Conservation (phyloP, 2,888 invertebrate genomes). For the Therioaphis trifolii region DNA sequence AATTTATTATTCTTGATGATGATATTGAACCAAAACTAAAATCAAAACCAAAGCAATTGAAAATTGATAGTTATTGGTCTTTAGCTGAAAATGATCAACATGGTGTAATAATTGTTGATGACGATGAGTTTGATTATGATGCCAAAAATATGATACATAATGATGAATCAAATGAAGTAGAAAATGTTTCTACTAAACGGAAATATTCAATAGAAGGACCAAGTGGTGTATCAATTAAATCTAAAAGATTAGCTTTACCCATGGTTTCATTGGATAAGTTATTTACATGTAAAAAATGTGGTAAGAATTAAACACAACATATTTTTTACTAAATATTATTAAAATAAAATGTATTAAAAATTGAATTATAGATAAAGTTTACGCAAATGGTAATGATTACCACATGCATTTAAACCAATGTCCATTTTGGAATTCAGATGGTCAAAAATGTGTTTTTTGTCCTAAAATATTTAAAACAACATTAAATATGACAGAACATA, state of each 20-base stretch:
- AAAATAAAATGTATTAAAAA: not conserved
- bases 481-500: conserved; percentile 42
- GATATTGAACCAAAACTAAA: too few relatives aligned
- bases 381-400: not conserved
- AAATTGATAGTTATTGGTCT: conserved; percentile 18
- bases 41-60: too few relatives aligned
- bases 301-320: conserved; percentile 21
- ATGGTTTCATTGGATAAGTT: conserved; percentile 14
- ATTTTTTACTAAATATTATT: not conserved
- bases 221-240: not conserved
- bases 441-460: conserved; percentile 40
- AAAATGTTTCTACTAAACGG: not conserved
- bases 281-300: conserved; percentile 50
- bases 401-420: not conserved
- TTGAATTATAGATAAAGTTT: not conserved
- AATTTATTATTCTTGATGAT: conserved; percentile 54
- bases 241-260: conserved; percentile 8
- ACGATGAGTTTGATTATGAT: conserved; percentile 38
- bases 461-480: conserved; percentile 39
- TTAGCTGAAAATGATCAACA: not conserved
- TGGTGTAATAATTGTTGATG: conserved; percentile 45
- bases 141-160: conserved; percentile 1
- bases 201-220: not conserved
- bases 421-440: not conserved
- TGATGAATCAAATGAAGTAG: not conserved